Conservation (phyloP, 37 sponge, comb jelly and placozoan species). For the Aplysina aerophoba region DNA sequence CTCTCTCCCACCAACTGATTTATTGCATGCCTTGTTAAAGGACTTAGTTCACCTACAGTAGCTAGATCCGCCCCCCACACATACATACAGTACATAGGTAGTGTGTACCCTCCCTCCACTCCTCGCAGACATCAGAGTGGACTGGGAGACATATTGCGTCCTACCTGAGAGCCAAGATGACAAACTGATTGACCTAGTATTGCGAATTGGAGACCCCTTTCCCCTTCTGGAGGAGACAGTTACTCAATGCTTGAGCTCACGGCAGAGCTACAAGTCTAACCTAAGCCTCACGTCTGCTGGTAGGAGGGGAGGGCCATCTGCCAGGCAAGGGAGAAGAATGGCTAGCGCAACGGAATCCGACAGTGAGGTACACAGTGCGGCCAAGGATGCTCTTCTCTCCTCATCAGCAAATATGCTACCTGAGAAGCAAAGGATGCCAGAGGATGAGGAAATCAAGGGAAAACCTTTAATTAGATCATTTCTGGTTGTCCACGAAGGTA, state of each 20-base stretch:
- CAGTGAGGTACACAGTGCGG: no score
- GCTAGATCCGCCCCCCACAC: no score
- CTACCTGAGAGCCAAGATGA: slow-evolving; percentile 47
- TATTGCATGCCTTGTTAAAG: no score
- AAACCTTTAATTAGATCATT: slow-evolving; percentile 16
- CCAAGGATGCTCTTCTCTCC: no score
- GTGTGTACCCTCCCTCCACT: background rate
- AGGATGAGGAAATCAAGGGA: background rate
- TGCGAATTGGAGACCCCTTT: slow-evolving; percentile 61
- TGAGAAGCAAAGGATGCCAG: background rate
- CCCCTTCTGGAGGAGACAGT: background rate
- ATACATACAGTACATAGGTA: background rate
- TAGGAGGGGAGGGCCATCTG: no score
- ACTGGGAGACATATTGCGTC: slow-evolving; percentile 64
- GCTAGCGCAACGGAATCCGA: no score
- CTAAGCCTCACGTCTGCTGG: no score
- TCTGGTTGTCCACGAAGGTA: slow-evolving; percentile 65
- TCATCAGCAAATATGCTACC: background rate
- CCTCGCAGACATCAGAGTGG: slow-evolving; percentile 46
- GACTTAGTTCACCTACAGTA: no score
- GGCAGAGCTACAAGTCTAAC: no score
- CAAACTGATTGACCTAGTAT: slow-evolving; percentile 59
- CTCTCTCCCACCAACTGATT: no score
- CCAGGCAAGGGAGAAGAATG: no score
- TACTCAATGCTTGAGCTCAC: no score